Evolutionary conservation across 1,140 invertebrate species (phyloP), one percentile per base, ranked within the genome.

Genomic region (Drosophila azteca): DNA sequence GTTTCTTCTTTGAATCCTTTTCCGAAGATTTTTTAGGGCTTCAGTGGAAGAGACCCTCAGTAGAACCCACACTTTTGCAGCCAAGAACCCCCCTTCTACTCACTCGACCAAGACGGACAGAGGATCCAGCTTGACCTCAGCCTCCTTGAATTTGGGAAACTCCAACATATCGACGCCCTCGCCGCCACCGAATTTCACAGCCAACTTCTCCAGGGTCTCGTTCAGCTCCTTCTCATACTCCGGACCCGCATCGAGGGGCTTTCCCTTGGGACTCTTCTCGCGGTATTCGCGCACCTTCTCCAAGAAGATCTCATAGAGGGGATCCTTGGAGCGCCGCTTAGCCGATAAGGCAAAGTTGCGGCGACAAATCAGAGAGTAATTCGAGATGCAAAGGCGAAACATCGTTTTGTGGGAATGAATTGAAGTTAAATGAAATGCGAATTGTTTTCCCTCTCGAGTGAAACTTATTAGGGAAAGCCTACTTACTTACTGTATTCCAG

Each of bases 131-230:
- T 29, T 39, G 0, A 74, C 3, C 3, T 59, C 52, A 9, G 71
- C 70, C n/a, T 74, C 6, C 22, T 8, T 24, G 15, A 74, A 74
- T 54, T 66, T 74, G 5, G 71, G 71, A 59, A 74, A 74, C 3
- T 39, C 9, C 0, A 65, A 15, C 35, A 74, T 2, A 41, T 73
- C 51, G 0, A 64, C 20, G 26, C 43, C 59, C n/a, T 74, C 43
- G 1, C 70, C 53, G 13, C 70, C 70, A 2, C 71, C 71, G 35
- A 13, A 74, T 8, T 57, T 44, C 3, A 45, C 3, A 3, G 53
- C 53, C 49, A 74, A 20, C 1, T 50, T 50, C 9, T 58, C 52
- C 1, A 66, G 2, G 8, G 53, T 44, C 15, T 44, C 26, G 2
- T 74, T 20, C 6, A 74, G 43, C 15, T 74, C 71, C 24, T 9